Evolutionary conservation across 2,888 invertebrate genomes (phyloP), one percentile per base, ranked within the genome.

Genomic region (Drosophila gaucha): DNA sequence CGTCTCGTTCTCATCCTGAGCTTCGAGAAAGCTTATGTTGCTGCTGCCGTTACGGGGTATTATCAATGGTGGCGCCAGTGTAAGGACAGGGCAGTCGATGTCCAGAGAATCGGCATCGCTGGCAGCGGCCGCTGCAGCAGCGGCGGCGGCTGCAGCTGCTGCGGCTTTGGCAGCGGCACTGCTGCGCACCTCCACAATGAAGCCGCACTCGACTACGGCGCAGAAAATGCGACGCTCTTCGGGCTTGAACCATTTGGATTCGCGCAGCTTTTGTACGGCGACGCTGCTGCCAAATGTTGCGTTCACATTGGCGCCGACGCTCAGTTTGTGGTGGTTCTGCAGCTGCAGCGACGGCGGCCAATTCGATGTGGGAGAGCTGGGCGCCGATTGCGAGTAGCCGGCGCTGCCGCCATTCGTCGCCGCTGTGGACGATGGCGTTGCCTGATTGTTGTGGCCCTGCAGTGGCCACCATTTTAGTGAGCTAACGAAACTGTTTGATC

Each of bases 191-290:
- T 95, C 95, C 71, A 95, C 93, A 78, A 95, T 94, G 91, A 95
- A 95, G 57, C 95, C 95, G 38, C 94, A 93, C 91, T 95, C 95
- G 86, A 95, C 93, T 60, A 95, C 95, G 56, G 95, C 94, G 90
- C 95, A 95, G 77, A 95, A 93, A 80, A 95, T 94, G 84, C 94
- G 94, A 89, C 94, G 93, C 92, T 95, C 95, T 82, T 94, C 94
- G 77, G 94, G 94, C 77, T 93, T 93, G 90, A 95, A 95, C 95
- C 95, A 95, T 93, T 95, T 95, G 69, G 95, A 94, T 90, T 95
- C 95, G 71, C 95, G 93, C 76, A 95, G 92, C 89, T 95, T 95
- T 90, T 95, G 95, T 67, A 95, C 95, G 47, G 95, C 94, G 35
- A 95, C 94, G 50, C 94, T 94, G 72, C 78, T 76, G 72, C 74